Percentiles rank a stretch among this genome's conserved stretches.
Conservation (phyloP, 2,113 vertebrate genomes). For the Podarcis muralis region DNA sequence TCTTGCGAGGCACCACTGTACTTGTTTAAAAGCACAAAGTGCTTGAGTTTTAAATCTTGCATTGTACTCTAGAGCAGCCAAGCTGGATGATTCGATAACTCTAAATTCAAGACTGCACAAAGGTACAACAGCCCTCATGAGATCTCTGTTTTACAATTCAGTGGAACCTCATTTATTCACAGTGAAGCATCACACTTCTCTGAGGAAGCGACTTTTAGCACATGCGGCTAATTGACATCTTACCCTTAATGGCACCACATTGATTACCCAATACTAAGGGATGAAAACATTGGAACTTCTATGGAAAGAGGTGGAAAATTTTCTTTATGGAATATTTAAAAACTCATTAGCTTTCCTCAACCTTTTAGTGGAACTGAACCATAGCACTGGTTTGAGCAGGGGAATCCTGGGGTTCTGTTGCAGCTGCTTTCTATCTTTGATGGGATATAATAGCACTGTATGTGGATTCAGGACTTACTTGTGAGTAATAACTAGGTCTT, state of each 20-base stretch:
- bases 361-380: not conserved
- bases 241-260: not conserved
- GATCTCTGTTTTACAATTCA: not conserved
- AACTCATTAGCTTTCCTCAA: not conserved
- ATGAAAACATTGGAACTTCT: not conserved
- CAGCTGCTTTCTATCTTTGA: not conserved
- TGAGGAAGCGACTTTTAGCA: not conserved
- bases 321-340: not conserved
- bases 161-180: not conserved
- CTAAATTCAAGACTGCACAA: conserved; percentile 10
- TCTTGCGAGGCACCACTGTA: too few species aligned
- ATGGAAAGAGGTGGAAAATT: not conserved
- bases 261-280: not conserved
- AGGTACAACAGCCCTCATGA: not conserved
- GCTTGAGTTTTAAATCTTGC: not conserved
- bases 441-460: too few species aligned
- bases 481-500: not conserved
- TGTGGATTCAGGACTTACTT: too few species aligned
- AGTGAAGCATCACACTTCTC: not conserved
- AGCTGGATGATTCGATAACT: conserved; percentile 23
- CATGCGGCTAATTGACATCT: not conserved
- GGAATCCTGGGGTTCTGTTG: not conserved
- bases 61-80: not conserved
- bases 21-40: not conserved
- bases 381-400: not conserved